Base-by-base conservation (phyloP, 2,113 vertebrate genomes). In the Engystomops pustulosus region DNA sequence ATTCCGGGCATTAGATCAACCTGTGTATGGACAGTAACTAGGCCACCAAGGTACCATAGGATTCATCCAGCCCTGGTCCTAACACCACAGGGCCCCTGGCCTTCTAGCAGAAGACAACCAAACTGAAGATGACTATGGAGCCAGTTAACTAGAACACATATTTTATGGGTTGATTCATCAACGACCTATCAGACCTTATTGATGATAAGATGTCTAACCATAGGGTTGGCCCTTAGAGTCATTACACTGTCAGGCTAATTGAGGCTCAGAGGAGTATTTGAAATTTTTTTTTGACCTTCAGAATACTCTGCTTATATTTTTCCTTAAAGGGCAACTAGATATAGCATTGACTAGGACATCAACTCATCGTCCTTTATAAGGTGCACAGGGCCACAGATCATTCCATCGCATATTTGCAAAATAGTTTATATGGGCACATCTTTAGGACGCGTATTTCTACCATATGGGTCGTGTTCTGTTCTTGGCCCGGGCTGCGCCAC, bases 281-380 rank as follows among this genome's bases (percentile, higher is more conserved):
- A n/a, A n/a, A n/a, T n/a, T n/a, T n/a, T n/a, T n/a, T n/a, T n/a
- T n/a, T n/a, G n/a, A n/a, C n/a, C n/a, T n/a, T n/a, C n/a, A n/a
- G n/a, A n/a, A n/a, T n/a, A n/a, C n/a, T n/a, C n/a, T n/a, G n/a
- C n/a, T n/a, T n/a, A n/a, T n/a, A n/a, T n/a, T n/a, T n/a, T n/a
- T n/a, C n/a, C n/a, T n/a, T n/a, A n/a, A n/a, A n/a, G 15, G 70
- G 70, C 62, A 67, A 18, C 62, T 67, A 67, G 62, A n/a, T n/a
- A n/a, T n/a, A n/a, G 11, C 36, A 67, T 67, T 36, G 62, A 67
- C 62, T n/a, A n/a, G n/a, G n/a, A n/a, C n/a, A n/a, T n/a, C n/a
- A n/a, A n/a, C n/a, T n/a, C n/a, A n/a, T n/a, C n/a, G n/a, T n/a
- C n/a, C n/a, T n/a, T n/a, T n/a, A n/a, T n/a, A n/a, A n/a, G n/a